Evolutionary conservation across 2,888 invertebrate species (phyloP).

Genomic region (Schizaphis graminum): DNA sequence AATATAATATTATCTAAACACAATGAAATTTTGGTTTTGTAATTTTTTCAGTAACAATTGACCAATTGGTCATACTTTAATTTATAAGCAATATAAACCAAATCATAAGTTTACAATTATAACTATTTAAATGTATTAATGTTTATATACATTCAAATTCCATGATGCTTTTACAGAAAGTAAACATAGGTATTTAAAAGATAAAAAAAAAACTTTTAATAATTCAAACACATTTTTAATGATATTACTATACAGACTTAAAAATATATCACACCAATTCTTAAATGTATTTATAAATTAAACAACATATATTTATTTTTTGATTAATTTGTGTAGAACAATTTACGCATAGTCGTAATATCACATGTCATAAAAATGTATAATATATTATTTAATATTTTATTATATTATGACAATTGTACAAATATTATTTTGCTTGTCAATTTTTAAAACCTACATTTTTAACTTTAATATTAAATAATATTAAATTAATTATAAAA

Average conservation of each 20-base stretch:
- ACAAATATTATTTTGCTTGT: background rate
- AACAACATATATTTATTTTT: background rate
- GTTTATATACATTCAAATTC: conserved; percentile 18
- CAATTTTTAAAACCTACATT: background rate
- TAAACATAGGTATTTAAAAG: conserved; percentile 16
- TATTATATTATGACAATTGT: background rate
- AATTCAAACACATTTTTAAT: background rate
- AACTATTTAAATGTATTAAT: background rate
- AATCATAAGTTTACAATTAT: conserved; percentile 1
- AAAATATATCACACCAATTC: conserved; percentile 42
- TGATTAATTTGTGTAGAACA: background rate
- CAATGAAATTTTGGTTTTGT: background rate
- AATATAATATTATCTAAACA: conserved; percentile 20
- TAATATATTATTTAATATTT: background rate
- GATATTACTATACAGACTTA: conserved; percentile 32
- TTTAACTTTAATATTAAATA: background rate
- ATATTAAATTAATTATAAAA: background rate
- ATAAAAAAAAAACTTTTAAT: conserved; percentile 24
- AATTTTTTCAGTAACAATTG: background rate
- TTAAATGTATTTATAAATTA: conserved; percentile 35
- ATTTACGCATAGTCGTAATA: background rate
- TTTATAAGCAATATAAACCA: background rate
- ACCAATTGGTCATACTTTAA: background rate
- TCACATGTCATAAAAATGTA: conserved; percentile 27
- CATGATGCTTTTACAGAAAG: conserved; percentile 37